Conservation (phyloP, 2,113 vertebrate genomes). For the Paradisaea rubra region DNA sequence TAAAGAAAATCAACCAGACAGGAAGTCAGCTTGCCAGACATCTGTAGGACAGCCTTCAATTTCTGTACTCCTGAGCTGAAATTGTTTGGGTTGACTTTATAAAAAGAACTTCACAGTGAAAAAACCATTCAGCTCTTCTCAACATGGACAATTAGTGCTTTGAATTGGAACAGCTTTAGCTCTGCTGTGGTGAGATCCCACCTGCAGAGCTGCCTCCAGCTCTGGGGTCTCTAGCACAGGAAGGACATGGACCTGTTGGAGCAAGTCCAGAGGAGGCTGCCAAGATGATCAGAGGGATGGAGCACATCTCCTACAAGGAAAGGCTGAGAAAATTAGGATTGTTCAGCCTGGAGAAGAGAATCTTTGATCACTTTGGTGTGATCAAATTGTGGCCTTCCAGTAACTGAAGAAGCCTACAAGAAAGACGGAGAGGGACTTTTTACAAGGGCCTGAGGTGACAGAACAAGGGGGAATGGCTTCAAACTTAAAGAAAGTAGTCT, state of each 20-base stretch:
- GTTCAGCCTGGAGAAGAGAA: background rate
- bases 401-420: background rate
- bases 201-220: background rate
- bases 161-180: background rate
- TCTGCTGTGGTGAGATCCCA: background rate
- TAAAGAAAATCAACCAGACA: slow-evolving; percentile 4
- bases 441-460: background rate
- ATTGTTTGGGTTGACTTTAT: background rate
- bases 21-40: background rate
- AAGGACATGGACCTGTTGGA: background rate
- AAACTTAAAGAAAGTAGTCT: background rate
- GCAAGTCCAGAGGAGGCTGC: background rate
- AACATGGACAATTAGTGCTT: background rate
- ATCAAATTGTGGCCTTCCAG: background rate
- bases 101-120: background rate
- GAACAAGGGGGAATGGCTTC: background rate
- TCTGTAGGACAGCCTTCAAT: background rate
- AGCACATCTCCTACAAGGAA: background rate
- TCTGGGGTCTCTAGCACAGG: background rate
- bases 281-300: background rate
- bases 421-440: background rate
- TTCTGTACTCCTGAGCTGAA: background rate
- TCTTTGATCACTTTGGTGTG: background rate
- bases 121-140: background rate
- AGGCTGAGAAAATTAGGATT: background rate